Conservation (phyloP, 1,140 invertebrate genomes). For the Chrysomallon squamiferum region DNA sequence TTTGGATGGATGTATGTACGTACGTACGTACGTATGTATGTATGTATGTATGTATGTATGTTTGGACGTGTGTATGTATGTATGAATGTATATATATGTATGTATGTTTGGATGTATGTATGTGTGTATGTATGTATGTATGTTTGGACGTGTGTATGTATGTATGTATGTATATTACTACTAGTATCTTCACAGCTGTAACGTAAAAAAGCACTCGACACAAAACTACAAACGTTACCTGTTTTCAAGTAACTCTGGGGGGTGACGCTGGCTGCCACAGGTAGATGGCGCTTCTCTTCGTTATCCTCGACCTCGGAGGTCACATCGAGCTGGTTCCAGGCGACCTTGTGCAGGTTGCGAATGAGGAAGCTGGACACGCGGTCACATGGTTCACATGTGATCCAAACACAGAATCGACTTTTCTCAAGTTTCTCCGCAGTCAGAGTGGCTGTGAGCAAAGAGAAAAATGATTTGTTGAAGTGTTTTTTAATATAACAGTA, state of each 20-base stretch:
- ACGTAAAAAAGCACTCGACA: too few relatives aligned
- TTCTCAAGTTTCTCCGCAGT: slow-evolving; percentile 36
- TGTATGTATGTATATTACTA: too few relatives aligned
- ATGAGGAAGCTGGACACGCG: slow-evolving; percentile 42
- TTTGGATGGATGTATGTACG: too few relatives aligned
- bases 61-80: too few relatives aligned
- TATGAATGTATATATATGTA: too few relatives aligned
- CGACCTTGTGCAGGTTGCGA: slow-evolving; percentile 44
- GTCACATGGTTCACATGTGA: slow-evolving; percentile 48
- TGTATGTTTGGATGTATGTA: too few relatives aligned
- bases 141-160: too few relatives aligned
- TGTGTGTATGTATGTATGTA: too few relatives aligned
- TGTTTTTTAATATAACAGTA: too few relatives aligned
- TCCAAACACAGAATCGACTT: slow-evolving; percentile 53
- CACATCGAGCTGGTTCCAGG: slow-evolving; percentile 45
- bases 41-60: too few relatives aligned
- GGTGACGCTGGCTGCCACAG: neutral
- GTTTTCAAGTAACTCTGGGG: neutral
- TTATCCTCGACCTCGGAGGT: slow-evolving; percentile 9
- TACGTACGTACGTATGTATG: too few relatives aligned
- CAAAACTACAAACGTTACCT: neutral
- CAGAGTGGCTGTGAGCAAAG: slow-evolving; percentile 23
- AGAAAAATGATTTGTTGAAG: neutral
- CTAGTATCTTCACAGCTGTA: too few relatives aligned
- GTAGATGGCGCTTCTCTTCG: neutral